phyloP scores from a whole-genome alignment of 2,888 invertebrate genomes.

The Drosophila helvetica region DNA sequence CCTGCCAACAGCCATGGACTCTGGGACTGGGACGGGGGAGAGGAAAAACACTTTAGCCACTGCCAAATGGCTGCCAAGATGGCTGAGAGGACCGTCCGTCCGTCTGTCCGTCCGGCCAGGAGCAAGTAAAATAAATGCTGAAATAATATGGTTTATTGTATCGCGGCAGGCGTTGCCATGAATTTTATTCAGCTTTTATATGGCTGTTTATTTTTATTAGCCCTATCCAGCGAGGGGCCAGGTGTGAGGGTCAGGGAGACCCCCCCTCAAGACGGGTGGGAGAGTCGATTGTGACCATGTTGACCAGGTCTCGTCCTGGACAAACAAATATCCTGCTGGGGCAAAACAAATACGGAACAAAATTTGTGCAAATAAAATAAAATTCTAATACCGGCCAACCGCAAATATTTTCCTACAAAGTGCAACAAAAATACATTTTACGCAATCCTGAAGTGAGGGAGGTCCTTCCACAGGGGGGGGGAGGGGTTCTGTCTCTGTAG shows the following conservation, averaged over 20 bases:
- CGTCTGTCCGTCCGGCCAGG: neutral
- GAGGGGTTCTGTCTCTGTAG: constrained; percentile 1
- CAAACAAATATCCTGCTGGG: constrained; percentile 42
- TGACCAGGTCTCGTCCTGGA: constrained; percentile 31
- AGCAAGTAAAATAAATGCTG: constrained; percentile 60
- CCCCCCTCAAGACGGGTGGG: constrained; percentile 6
- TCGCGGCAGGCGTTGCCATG: constrained; percentile 42
- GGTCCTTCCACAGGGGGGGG: constrained; percentile 3
- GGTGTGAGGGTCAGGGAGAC: no score
- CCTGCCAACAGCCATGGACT: constrained; percentile 32
- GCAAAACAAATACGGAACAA: constrained; percentile 33
- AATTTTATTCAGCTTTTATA: constrained; percentile 48
- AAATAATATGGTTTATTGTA: constrained; percentile 67
- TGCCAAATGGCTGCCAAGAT: constrained; percentile 57
- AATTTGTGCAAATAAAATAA: constrained; percentile 51
- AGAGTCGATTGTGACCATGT: constrained; percentile 31
- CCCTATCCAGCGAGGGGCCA: no score
- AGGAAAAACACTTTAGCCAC: constrained; percentile 49
- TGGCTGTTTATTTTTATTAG: constrained; percentile 59
- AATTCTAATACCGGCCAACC: constrained; percentile 54
- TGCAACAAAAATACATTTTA: constrained; percentile 64
- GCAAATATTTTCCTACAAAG: constrained; percentile 62
- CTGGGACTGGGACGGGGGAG: constrained; percentile 3
- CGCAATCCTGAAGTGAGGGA: constrained; percentile 21
- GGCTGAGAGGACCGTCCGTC: neutral